A percentile compares a stretch with the other conserved stretches of the same genome.
These are phyloP conservation scores for Cervus canadensis DNA, from an alignment of 2,113 vertebrate genomes.

Conservation along the genomic window DNA sequence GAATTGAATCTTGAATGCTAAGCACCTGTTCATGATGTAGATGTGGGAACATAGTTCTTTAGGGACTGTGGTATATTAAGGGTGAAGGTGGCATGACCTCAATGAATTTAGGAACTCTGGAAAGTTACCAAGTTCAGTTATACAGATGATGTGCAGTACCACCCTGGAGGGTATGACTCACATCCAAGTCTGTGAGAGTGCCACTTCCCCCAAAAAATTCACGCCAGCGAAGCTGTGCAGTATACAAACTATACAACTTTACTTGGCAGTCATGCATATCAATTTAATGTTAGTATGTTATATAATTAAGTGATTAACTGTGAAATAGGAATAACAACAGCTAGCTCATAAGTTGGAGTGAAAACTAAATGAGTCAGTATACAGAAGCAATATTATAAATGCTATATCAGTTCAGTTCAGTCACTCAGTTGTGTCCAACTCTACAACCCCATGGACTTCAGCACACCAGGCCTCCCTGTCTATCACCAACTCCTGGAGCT, in stretches of 20 bases:
- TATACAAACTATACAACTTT: not conserved
- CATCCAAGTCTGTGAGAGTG: not conserved
- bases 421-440: not conserved
- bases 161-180: not conserved
- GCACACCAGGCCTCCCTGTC: not conserved
- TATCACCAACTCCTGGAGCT: not conserved
- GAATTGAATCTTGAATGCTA: not conserved
- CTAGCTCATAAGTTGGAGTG: not conserved
- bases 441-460: not conserved
- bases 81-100: not conserved
- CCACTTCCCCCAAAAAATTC: rapidly evolving
- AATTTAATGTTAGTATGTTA: not conserved
- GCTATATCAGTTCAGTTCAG: not conserved
- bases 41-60: not conserved
- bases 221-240: not conserved
- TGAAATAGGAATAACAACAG: not conserved
- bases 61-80: not conserved
- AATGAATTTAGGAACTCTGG: not conserved
- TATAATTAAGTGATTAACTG: not conserved
- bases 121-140: not conserved
- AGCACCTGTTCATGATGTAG: not conserved
- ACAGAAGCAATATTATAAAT: not conserved
- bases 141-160: rapidly evolving
- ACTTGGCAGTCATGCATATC: no score
- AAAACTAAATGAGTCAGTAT: not conserved